Evolutionary conservation across 2,888 invertebrate genomes (phyloP), one percentile per base, ranked within the genome.

Genomic region (Anorthoa munda): DNA sequence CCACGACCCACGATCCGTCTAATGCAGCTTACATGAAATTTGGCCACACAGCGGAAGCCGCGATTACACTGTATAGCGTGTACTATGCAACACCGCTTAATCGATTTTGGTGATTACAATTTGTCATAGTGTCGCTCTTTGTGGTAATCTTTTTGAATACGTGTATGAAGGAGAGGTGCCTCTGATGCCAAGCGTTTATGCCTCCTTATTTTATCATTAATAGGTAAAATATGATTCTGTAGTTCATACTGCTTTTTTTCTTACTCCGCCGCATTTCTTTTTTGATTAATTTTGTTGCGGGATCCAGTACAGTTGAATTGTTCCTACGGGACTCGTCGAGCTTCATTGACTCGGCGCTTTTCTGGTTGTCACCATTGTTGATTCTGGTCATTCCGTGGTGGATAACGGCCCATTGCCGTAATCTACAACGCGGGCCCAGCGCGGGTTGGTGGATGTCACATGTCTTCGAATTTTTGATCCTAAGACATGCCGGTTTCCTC

Each of bases 1-100:
- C 18, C 53, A 12, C 39, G 4, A 39, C 48, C 46, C 31, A 11
- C 31, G 21, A 72, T 50, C 64, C 21, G 7, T 31, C 31, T 64
- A 72, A 46, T 60, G 23, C 50, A 77, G 53, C 73, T 73, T 56
- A 72, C 64, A 61, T 46, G 50, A 63, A 51, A 61, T 72, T 79
- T 56, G 39, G 51, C 72, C 74, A 56, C 80, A 56, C n/a, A 66
- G 13, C 61, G 66, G 66, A 77, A 66, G 51, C 77, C 51, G 17
- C 61, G 46, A 26, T 61, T 66, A 80, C 56, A 56, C 21, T 39
- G 48, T 53, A 48, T n/a, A n/a, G 0, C 0, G 21, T 48, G 9
- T 2, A 55, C 7, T 53, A 17, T n/a, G 48, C 56, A 51, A 7
- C 26, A 12, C 17, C 21, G 12, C 58, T 18, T 61, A 51, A 51